phyloP scores from a whole-genome alignment of 2,113 vertebrate genomes.

The Sphaerodactylus townsendi region DNA sequence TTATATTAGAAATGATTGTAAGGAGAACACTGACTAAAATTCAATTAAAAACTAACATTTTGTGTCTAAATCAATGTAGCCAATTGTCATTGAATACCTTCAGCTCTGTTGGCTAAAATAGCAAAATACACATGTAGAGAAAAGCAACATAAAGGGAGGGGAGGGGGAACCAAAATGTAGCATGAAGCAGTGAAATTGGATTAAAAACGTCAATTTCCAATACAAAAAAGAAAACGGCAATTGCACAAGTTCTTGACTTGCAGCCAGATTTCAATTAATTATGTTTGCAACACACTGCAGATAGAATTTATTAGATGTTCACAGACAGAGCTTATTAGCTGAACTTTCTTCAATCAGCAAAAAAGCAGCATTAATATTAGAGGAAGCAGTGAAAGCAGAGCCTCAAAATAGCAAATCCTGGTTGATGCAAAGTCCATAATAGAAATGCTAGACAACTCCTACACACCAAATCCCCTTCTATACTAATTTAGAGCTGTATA shows the following conservation, averaged over 20 bases:
- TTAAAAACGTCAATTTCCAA: neutral
- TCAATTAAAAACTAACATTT: neutral
- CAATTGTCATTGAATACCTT: neutral
- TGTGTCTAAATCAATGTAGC: neutral
- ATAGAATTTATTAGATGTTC: conserved; percentile 6
- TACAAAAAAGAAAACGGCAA: neutral
- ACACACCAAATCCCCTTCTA: conserved; percentile 13
- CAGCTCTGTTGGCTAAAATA: neutral
- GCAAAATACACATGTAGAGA: neutral
- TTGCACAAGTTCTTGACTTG: neutral
- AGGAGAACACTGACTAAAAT: neutral
- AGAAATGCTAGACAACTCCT: conserved; percentile 1
- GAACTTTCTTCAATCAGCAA: conserved; percentile 14
- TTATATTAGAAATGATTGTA: neutral
- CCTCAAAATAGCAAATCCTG: conserved; percentile 21
- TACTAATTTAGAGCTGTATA: conserved; percentile 8
- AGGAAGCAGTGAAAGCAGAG: neutral
- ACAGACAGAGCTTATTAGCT: conserved; percentile 10
- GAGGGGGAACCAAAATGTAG: neutral
- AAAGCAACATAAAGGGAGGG: neutral
- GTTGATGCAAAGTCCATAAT: conserved; percentile 6
- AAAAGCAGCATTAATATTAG: conserved; percentile 27
- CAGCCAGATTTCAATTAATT: conserved; percentile 9
- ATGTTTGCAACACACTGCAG: neutral
- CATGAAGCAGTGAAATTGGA: neutral